Evolutionary conservation across 2,797 vertebrate species (phyloP).

Genomic region (Rallus crepitans): DNA sequence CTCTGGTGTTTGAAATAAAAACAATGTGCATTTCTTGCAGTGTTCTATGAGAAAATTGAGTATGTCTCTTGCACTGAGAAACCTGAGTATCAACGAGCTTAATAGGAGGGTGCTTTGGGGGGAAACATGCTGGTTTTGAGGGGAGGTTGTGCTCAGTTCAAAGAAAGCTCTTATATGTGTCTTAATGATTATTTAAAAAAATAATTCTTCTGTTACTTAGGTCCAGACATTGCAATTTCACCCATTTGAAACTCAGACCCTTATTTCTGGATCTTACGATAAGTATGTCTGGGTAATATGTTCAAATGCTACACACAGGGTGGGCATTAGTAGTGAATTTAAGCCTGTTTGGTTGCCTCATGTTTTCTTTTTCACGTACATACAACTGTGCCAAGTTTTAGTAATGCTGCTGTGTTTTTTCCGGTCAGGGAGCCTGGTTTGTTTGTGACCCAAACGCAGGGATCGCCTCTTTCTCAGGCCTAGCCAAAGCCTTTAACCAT

Average conservation of each 20-base stretch:
- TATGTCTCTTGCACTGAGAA: neutral
- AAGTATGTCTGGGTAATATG: constrained; percentile 82
- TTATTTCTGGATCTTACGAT: constrained; percentile 95
- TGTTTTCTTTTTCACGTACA: neutral
- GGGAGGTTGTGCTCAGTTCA: neutral
- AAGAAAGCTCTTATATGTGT: neutral
- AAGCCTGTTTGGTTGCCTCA: neutral
- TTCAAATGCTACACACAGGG: neutral
- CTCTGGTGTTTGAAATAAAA: neutral
- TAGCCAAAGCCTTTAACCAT: neutral
- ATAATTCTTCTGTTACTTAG: constrained; percentile 73
- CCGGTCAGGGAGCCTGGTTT: neutral
- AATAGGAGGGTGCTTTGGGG: fast-evolving
- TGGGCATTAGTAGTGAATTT: neutral
- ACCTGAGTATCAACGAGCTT: neutral
- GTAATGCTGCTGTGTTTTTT: neutral
- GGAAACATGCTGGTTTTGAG: neutral
- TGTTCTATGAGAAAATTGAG: neutral
- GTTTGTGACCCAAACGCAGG: neutral
- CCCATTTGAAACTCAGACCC: constrained; percentile 95
- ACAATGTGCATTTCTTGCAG: neutral
- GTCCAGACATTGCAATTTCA: constrained; percentile 95
- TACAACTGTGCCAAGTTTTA: neutral
- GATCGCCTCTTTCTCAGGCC: neutral
- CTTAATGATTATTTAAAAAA: neutral